Percentiles rank a stretch among this genome's conserved stretches.
These are phyloP conservation scores for Sinosuthora webbiana DNA, from an alignment of 2,113 vertebrate species.

Conservation along the genomic window DNA sequence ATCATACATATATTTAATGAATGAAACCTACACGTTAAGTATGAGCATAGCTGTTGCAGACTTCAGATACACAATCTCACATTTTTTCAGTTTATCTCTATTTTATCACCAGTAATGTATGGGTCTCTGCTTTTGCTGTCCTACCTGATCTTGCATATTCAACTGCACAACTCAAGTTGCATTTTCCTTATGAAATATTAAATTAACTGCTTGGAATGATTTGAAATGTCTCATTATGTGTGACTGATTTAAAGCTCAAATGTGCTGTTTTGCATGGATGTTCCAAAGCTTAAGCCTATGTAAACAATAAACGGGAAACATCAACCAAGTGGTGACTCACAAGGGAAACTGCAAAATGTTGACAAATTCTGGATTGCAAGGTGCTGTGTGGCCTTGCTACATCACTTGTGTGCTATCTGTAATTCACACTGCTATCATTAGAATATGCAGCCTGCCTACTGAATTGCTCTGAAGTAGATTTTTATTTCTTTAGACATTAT, in stretches of 20 bases:
- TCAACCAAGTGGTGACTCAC: slow-evolving; percentile 41
- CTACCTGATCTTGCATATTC: slow-evolving; percentile 40
- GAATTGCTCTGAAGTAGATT: slow-evolving; percentile 17
- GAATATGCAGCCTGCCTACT: slow-evolving; percentile 13
- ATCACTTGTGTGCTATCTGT: not conserved
- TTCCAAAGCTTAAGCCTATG: slow-evolving; percentile 18
- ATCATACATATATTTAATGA: slow-evolving; percentile 57
- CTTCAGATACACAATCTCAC: not conserved
- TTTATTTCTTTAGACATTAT: slow-evolving; percentile 11
- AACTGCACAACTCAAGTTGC: slow-evolving; percentile 41
- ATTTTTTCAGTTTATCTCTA: slow-evolving; percentile 2
- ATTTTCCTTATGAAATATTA: slow-evolving; percentile 72
- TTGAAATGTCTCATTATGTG: slow-evolving; percentile 42
- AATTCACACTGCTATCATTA: slow-evolving; percentile 29
- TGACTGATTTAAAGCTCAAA: slow-evolving; percentile 61
- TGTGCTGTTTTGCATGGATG: not conserved
- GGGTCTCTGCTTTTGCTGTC: not conserved
- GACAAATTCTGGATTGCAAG: slow-evolving; percentile 48
- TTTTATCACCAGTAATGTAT: slow-evolving; percentile 3
- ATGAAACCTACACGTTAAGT: slow-evolving; percentile 40
- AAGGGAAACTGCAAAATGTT: not conserved
- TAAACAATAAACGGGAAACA: slow-evolving; percentile 51
- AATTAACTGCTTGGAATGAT: slow-evolving; percentile 52
- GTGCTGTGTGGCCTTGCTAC: not conserved
- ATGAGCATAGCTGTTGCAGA: not conserved